phyloP scores from a whole-genome alignment of 2,113 vertebrate genomes.

The Austrofundulus limnaeus region DNA sequence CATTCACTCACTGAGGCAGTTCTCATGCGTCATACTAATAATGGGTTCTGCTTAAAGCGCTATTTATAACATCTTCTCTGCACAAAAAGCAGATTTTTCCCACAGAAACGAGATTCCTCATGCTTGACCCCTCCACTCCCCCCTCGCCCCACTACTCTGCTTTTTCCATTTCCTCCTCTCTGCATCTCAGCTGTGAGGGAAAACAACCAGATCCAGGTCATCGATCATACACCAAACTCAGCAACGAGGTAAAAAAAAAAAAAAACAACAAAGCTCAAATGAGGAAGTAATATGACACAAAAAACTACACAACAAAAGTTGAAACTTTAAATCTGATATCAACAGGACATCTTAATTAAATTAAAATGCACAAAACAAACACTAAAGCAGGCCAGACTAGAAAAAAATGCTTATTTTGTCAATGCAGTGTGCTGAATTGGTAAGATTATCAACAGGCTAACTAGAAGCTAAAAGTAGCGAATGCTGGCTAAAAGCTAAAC shows the following conservation, averaged over 20 bases:
- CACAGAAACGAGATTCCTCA: conserved; percentile 74
- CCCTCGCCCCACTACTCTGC: conserved; percentile 36
- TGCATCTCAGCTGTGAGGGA: conserved; percentile 61
- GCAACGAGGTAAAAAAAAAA: neutral
- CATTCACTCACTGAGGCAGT: conserved; percentile 15
- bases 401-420: too few relatives aligned
- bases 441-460: too few relatives aligned
- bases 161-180: conserved; percentile 60
- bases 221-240: conserved; percentile 34
- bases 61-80: conserved; percentile 60
- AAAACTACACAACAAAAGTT: neutral
- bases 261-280: neutral
- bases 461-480: too few relatives aligned
- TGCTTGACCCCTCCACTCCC: conserved; percentile 60
- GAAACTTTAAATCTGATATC: neutral
- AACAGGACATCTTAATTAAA: neutral
- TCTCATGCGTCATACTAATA: conserved; percentile 4
- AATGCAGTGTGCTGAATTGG: too few relatives aligned
- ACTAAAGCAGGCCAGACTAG: too few relatives aligned
- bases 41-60: conserved; percentile 24
- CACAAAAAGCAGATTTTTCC: conserved; percentile 63
- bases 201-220: conserved; percentile 31
- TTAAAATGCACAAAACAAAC: neutral
- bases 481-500: too few relatives aligned
- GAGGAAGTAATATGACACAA: conserved; percentile 1